Evolutionary conservation across 2,797 vertebrate genomes (phyloP), one percentile per base, ranked within the genome.

Genomic region (Xiphophorus birchmanni): DNA sequence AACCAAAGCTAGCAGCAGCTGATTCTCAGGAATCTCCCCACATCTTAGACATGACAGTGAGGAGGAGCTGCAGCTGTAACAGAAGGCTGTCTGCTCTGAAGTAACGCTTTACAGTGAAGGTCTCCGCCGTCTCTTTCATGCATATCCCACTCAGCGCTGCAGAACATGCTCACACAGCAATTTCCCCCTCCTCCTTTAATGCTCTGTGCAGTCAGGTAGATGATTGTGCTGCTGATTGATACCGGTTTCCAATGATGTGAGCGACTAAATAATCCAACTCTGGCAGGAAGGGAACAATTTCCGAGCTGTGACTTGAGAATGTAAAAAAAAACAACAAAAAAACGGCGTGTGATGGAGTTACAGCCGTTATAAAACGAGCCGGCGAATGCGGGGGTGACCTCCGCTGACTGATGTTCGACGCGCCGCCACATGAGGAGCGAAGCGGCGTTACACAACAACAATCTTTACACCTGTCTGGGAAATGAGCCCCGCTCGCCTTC

Each of bases 151-250:
- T 78, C 67, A 72, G 79, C 26, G 56, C 82, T 45, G 26, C 42
- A 40, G 40, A 47, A 84, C 35, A 82, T 83, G 90, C 86, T 73
- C 78, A 86, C 87, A 0, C 81, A 87, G 87, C 88, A 75, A 44
- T 87, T 90, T 90, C 76, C 48, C 48, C 69, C 73, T 52, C 67
- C 69, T 45, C 42, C 75, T 89, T 91, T 82, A 83, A 86, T 85
- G 86, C 75, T 77, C 85, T 72, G 78, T 54, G 86, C 86, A 82
- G 82, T 72, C 86, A 78, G 85, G 81, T 82, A 85, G 82, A 87
- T 85, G 86, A 90, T 88, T 90, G 86, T 79, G 79, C 79, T 50
- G 58, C 82, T 88, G 88, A 90, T 87, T 92, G 89, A 94, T 91
- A 84, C 84, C 87, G 79, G 79, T n/a, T 77, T 83, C 83, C 54